These are phyloP conservation scores for Fulmarus glacialis DNA, from an alignment of 2,113 vertebrate species.

Conservation along the genomic window DNA sequence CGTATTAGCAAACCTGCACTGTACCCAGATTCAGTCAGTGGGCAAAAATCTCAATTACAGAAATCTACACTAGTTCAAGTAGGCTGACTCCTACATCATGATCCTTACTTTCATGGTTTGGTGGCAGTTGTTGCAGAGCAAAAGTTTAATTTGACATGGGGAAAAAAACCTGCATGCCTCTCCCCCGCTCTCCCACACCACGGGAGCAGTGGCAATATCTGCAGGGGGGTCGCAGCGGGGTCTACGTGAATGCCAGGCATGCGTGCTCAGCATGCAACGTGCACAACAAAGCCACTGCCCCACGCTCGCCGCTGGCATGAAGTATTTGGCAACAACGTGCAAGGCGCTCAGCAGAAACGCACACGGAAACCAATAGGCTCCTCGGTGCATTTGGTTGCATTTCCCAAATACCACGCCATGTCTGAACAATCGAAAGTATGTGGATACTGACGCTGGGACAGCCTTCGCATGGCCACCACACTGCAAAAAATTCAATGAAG, in stretches of 20 bases:
- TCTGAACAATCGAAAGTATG: not conserved
- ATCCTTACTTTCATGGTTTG: not conserved
- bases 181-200: accelerated
- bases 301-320: accelerated
- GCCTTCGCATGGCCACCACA: not conserved
- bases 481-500: not conserved
- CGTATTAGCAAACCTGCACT: not conserved
- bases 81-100: accelerated
- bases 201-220: accelerated
- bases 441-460: not conserved
- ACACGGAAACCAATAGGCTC: accelerated
- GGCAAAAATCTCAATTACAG: not conserved
- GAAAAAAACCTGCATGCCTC: accelerated
- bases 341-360: accelerated
- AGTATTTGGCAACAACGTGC: not conserved
- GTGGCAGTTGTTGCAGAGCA: not conserved
- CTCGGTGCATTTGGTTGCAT: not conserved
- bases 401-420: not conserved
- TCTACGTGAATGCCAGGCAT: accelerated
- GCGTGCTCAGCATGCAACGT: accelerated
- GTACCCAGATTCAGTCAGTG: not conserved
- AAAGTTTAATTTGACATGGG: not conserved
- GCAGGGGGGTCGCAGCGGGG: accelerated
- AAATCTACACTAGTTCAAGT: accelerated
- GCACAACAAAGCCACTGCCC: not conserved